A percentile compares a stretch with the other conserved stretches of the same genome.
Conservation (phyloP, 2,113 vertebrate species). For the Pseudorasbora parva region DNA sequence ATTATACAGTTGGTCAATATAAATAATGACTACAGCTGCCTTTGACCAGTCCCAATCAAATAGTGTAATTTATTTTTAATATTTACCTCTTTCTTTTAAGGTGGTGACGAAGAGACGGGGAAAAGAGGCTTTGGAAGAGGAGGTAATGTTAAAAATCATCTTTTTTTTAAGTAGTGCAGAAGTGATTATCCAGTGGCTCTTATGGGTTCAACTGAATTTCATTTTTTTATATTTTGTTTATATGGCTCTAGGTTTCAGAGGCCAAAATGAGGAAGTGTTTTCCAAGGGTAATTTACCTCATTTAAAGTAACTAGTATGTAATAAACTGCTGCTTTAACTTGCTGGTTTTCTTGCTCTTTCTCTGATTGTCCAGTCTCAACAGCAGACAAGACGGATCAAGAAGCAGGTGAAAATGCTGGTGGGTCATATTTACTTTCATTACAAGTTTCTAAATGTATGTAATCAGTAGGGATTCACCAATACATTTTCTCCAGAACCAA, state of each 20-base stretch:
- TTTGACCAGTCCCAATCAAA: not conserved
- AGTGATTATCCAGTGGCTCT: not conserved
- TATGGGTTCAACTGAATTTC: not conserved
- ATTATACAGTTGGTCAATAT: not conserved
- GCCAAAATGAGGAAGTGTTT: constrained; percentile 68
- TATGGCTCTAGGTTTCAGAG: constrained; percentile 69
- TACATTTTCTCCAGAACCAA: no score
- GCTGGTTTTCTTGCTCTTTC: not conserved
- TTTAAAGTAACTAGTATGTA: not conserved
- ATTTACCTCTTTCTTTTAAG: constrained; percentile 48
- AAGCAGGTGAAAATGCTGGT: constrained; percentile 13
- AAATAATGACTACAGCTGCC: not conserved
- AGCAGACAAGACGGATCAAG: not conserved
- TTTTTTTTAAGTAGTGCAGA: not conserved
- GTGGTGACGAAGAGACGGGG: constrained; percentile 33
- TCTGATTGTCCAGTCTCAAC: not conserved
- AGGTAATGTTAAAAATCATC: constrained; percentile 51
- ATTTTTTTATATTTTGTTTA: no score
- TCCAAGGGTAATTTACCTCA: constrained; percentile 47
- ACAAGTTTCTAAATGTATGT: not conserved
- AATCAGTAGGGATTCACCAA: no score
- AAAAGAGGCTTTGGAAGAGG: constrained; percentile 62
- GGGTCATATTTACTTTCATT: not conserved
- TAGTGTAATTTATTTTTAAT: not conserved
- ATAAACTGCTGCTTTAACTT: not conserved